Percentiles rank a stretch among this genome's conserved stretches.
These are phyloP conservation scores for Sphaerophoria rueppellii DNA, from an alignment of 2,888 invertebrate species.

Conservation along the genomic window DNA sequence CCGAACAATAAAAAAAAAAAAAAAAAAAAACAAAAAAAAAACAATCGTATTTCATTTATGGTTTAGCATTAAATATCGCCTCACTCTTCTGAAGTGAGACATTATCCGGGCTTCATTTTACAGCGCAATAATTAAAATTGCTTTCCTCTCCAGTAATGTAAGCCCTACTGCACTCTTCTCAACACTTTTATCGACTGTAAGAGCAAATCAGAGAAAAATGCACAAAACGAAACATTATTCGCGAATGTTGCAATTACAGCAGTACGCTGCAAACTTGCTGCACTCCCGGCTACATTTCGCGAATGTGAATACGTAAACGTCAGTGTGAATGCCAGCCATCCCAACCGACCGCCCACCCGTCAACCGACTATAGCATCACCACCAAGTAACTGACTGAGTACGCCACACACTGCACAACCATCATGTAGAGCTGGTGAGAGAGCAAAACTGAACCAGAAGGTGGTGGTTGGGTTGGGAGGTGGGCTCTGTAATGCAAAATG, in stretches of 20 bases:
- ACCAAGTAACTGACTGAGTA: not conserved
- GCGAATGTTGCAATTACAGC: slow-evolving; percentile 63
- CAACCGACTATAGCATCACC: not conserved
- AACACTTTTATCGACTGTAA: not conserved
- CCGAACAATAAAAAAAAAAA: no score
- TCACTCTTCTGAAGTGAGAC: no score
- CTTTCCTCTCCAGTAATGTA: no score
- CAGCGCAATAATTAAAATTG: no score
- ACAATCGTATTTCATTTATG: no score
- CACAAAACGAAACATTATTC: slow-evolving; percentile 58
- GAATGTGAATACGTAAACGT: slow-evolving; percentile 33
- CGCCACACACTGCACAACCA: not conserved
- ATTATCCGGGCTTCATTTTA: no score
- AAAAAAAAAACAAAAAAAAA: no score
- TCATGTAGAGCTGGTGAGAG: not conserved
- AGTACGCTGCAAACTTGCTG: slow-evolving; percentile 55
- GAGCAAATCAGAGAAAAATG: slow-evolving; percentile 22
- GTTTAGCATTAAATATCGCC: no score
- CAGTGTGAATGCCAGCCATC: not conserved
- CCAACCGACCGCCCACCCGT: not conserved
- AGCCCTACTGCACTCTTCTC: no score
- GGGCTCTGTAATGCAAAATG: slow-evolving; percentile 66
- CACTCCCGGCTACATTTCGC: slow-evolving; percentile 56
- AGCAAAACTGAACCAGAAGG: not conserved
- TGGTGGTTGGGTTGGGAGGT: slow-evolving; percentile 4